Base-by-base conservation (phyloP, 2,888 invertebrate species). In the Meloe dianella region DNA sequence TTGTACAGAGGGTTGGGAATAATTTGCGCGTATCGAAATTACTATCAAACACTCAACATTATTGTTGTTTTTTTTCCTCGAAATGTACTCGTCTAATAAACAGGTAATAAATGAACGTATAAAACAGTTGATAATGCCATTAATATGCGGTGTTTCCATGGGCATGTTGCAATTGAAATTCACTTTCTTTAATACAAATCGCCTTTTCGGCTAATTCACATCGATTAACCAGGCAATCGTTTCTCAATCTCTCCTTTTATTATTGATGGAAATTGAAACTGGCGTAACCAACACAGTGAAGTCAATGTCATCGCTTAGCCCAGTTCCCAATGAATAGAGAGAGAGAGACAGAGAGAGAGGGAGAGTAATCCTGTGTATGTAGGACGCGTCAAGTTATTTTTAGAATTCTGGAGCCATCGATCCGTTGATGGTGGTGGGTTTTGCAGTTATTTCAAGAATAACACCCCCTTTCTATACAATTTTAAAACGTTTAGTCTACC, bases 401-500 rank as follows among this genome's bases (percentile, higher is more conserved):
- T 83, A 81, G 79, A 77, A 77, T 77, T 76, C 77, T 77, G 79
- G 79, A 76, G 80, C 77, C 81, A 83, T 83, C 82, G 84, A 84
- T 84, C 83, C 77, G 67, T 69, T 72, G 77, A 75, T 74, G 74
- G 75, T 73, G 71, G 77, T 77, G 77, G 75, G 78, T 75, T 76
- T 76, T 82, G 80, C 81, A 78, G 81, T 82, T 83, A 83, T 83
- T 83, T 83, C 81, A 78, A 82, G 81, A 82, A 76, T 68, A 69
- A 69, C 74, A 68, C 68, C 73, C 67, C 66, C 56, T 61, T 64
- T 47, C 61, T 7, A 35, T 7, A 12, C 14, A 41, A 7, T 14
- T 14, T 0, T 17, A 0, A 17, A 41, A 17, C 41, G 2, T 54
- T 54, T 20, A 3, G 2, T 24, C 22, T 24, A n/a, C n/a, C n/a